phyloP scores from a whole-genome alignment of 1,140 invertebrate species.

The Aphelinus certus region DNA sequence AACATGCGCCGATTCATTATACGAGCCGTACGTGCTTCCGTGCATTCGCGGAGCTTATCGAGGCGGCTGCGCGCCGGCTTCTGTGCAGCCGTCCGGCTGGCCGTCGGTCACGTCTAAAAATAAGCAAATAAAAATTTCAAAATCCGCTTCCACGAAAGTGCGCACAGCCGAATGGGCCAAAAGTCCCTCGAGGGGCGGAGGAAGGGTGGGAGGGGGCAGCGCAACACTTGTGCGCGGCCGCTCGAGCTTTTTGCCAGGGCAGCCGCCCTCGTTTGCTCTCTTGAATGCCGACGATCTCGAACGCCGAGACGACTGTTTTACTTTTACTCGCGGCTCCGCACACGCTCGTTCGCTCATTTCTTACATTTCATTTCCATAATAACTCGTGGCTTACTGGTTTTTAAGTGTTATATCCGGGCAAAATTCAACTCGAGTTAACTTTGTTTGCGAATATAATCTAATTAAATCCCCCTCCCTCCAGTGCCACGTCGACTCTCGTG shows the following conservation, averaged over 20 bases:
- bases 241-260: constrained; percentile 4
- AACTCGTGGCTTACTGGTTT: too few relatives aligned
- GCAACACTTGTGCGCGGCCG: neutral
- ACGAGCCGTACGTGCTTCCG: neutral
- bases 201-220: neutral
- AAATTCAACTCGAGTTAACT: too few relatives aligned
- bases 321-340: too few relatives aligned
- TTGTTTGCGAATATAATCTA: too few relatives aligned
- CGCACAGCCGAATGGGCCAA: neutral
- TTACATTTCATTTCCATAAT: too few relatives aligned
- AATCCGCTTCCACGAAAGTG: constrained; percentile 31
- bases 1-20: constrained; percentile 5
- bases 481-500: too few relatives aligned
- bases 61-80: neutral
- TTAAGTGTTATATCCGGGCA: too few relatives aligned
- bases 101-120: constrained; percentile 29
- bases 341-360: too few relatives aligned
- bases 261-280: neutral
- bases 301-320: too few relatives aligned
- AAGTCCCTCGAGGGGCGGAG: neutral
- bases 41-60: constrained; percentile 3
- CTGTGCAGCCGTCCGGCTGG: neutral
- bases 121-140: constrained; percentile 31
- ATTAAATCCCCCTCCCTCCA: too few relatives aligned
- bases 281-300: too few relatives aligned